Evolutionary conservation across 1,140 invertebrate genomes (phyloP).

Genomic region (Aphidius gifuensis): DNA sequence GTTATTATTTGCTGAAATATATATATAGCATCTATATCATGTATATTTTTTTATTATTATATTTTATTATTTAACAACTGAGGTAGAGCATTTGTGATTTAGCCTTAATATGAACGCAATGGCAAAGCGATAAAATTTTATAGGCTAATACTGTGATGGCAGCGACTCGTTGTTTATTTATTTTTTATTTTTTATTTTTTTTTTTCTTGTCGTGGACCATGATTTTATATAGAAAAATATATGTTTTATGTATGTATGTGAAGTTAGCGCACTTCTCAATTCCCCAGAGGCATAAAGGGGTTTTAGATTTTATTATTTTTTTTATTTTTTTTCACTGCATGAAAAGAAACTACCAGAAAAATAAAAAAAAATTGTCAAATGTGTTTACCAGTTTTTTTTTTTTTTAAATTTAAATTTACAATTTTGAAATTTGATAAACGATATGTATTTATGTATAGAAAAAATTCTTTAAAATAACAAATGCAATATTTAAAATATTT

Average conservation of each 20-base stretch:
- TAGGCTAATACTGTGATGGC: constrained; percentile 37
- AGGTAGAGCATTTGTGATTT: constrained; percentile 12
- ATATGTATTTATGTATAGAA: no score
- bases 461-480: no score
- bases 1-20: no score
- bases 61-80: background rate
- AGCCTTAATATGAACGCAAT: constrained; percentile 18
- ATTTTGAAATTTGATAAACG: constrained; percentile 5
- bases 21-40: no score
- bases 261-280: constrained; percentile 26
- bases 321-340: no score
- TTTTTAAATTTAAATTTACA: constrained; percentile 9
- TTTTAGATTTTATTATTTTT: constrained; percentile 33
- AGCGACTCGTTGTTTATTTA: constrained; percentile 5
- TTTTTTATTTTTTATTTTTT: constrained; percentile 8
- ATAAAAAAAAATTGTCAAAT: no score
- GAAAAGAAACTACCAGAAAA: no score
- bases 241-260: constrained; percentile 34
- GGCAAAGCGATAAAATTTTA: constrained; percentile 38
- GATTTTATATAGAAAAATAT: constrained; percentile 40
- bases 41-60: background rate
- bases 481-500: no score
- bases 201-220: constrained; percentile 33
- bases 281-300: constrained; percentile 28
- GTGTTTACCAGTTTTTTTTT: background rate